Base-by-base conservation (phyloP, 2,797 vertebrate species). In the Dicrostonyx torquatus region DNA sequence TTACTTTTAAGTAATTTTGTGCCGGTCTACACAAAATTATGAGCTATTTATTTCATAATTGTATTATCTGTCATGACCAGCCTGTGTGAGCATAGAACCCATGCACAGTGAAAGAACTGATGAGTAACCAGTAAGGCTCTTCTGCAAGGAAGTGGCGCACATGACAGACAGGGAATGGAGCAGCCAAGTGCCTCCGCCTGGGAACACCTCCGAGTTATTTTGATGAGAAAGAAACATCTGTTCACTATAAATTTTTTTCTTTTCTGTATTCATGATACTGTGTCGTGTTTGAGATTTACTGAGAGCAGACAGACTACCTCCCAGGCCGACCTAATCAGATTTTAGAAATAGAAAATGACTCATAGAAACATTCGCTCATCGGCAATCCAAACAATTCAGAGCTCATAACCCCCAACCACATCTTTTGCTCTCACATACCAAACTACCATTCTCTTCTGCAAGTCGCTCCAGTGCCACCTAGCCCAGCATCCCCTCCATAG, bases 1-100 rank as follows among this genome's bases (percentile, higher is more conserved):
- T 89, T 24, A 40, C 73, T 89, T 75, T n/a, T 58, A 86, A 91
- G 53, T 62, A 68, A 60, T 6, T 78, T 93, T 89, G 53, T 29
- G 43, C 83, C 64, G 24, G 13, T 20, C 64, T 64, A 34, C 15
- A 92, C 72, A 90, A 93, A 93, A 87, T 82, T 37, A 37, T 50
- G 73, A 37, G 31, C 62, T 50, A 31, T 2, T 12, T 68, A 90
- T 50, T 87, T 6, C 34, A 64, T 34, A 86, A 89, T 34, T 7
- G 66, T 87, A 76, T 64, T 50, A 50, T 62, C 6, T 58, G 9
- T 17, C 73, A 22, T 84, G 48, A 43, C n/a, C 34, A 29, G 37
- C 12, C 75, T 15, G 13, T 24, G 13, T 24, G 48, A 45, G 6
- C n/a, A 45, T 37, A 4, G 70, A 80, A 80, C 5, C 6, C 50